A percentile compares a stretch with the other conserved stretches of the same genome.
These are phyloP conservation scores for Dicycla oo DNA, from an alignment of 2,888 invertebrate genomes.

Conservation along the genomic window DNA sequence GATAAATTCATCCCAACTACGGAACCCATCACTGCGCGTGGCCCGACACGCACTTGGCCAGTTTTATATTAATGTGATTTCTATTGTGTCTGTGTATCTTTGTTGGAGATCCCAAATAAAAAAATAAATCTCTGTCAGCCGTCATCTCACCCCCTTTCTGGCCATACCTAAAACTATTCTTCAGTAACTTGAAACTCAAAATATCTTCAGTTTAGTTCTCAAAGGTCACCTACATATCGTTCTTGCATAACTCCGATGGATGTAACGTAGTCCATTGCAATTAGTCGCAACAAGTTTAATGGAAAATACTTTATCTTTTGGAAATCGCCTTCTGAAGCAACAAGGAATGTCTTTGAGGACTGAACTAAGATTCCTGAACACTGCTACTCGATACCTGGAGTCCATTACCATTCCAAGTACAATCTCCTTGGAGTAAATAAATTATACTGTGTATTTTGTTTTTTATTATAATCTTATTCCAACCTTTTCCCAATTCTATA, in stretches of 20 bases:
- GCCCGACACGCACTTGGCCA: too few relatives aligned
- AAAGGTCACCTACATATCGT: neutral
- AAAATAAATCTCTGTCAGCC: neutral
- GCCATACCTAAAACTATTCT: neutral
- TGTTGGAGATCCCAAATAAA: neutral
- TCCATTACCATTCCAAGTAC: too few relatives aligned
- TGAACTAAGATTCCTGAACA: too few relatives aligned
- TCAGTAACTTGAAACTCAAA: neutral
- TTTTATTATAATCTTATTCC: too few relatives aligned
- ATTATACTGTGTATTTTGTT: too few relatives aligned
- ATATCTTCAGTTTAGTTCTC: neutral
- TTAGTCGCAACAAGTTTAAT: constrained; percentile 14
- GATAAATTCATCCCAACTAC: too few relatives aligned
- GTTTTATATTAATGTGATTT: neutral
- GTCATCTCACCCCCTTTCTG: neutral
- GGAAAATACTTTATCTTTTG: constrained; percentile 30
- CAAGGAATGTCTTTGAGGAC: constrained; percentile 28
- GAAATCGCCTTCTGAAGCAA: neutral
- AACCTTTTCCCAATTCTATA: too few relatives aligned
- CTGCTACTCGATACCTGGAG: too few relatives aligned
- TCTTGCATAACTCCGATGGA: neutral
- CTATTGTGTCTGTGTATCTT: neutral
- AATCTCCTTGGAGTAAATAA: too few relatives aligned
- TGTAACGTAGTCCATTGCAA: neutral
- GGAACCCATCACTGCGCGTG: too few relatives aligned